Conservation (phyloP, 1,140 invertebrate genomes). For the honey bee (Apis mellifera) region DNA sequence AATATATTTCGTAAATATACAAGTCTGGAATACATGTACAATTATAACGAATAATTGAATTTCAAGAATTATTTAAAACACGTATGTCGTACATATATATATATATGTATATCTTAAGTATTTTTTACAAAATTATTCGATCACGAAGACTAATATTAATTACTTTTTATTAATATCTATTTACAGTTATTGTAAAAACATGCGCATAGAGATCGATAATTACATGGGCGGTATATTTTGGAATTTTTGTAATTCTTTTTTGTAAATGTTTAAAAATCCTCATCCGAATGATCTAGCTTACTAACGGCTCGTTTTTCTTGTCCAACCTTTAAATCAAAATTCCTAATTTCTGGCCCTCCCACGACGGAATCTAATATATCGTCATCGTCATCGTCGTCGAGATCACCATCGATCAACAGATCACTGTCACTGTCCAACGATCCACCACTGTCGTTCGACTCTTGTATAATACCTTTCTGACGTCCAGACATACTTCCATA, state of each 20-base stretch:
- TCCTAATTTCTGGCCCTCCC: slow-evolving; percentile 56
- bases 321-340: slow-evolving; percentile 71
- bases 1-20: slow-evolving; percentile 24
- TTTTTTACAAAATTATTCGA: slow-evolving; percentile 22
- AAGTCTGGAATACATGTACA: slow-evolving; percentile 9
- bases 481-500: slow-evolving; percentile 83
- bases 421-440: slow-evolving; percentile 81
- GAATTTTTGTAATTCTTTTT: slow-evolving; percentile 30
- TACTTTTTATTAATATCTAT: slow-evolving; percentile 31
- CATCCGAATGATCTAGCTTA: slow-evolving; percentile 76
- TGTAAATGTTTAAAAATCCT: slow-evolving; percentile 74
- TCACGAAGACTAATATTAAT: not conserved
- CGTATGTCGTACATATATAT: slow-evolving; percentile 5
- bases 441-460: slow-evolving; percentile 75
- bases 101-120: not conserved
- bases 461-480: slow-evolving; percentile 73
- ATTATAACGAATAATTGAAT: slow-evolving; percentile 13
- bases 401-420: slow-evolving; percentile 80
- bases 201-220: slow-evolving; percentile 36
- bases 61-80: slow-evolving; percentile 9
- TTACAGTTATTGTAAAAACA: slow-evolving; percentile 29
- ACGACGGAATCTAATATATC: slow-evolving; percentile 73
- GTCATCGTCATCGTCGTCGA: slow-evolving; percentile 78
- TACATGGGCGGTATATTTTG: slow-evolving; percentile 41
- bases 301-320: slow-evolving; percentile 74